Evolutionary conservation across 2,113 vertebrate species (phyloP), one percentile per base, ranked within the genome.

Genomic region (Raja brachyura): DNA sequence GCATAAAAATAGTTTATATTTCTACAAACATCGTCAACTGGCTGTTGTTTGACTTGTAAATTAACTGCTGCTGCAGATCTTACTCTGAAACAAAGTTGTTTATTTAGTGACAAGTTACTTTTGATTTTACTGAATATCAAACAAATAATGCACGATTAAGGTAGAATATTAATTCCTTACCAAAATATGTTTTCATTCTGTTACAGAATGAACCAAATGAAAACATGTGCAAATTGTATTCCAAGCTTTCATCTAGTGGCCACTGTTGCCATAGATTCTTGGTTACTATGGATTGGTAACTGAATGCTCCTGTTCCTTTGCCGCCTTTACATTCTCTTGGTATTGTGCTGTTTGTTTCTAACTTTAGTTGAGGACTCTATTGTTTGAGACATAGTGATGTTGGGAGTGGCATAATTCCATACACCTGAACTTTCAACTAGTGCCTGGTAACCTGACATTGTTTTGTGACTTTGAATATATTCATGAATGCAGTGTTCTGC

Each of bases 391-490:
- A 31, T 66, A 28, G 61, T 31, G 59, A n/a, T 88, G 83, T 7
- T 63, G 59, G 83, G 83, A 63, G 59, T 88, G 59, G 59, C n/a
- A 31, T 88, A 77, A 18, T n/a, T 18, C 9, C 81, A 61, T 61
- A 25, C 28, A n/a, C 4, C 16, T 61, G 56, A 86, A 86, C 81
- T 86, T 86, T n/a, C 28, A 88, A 31, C 5, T 88, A 31, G 28
- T 63, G 83, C 83, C 28, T 31, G 61, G 83, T 63, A 88, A 88
- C 83, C 28, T 88, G 59, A 63, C n/a, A 66, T 88, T 88, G 56
- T 88, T 88, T 86, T 86, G 83, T 88, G n/a, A 31, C 83, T 31
- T 14, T 66, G 59, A 31, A 20, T 59, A 85, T 66, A 16, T 63
- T 88, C 61, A 22, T 33, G 14, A 88, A 85, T 56, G 79, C 20